These are phyloP conservation scores for Microctenopoma steveboyesi DNA, from an alignment of 2,797 vertebrate genomes.

Conservation along the genomic window DNA sequence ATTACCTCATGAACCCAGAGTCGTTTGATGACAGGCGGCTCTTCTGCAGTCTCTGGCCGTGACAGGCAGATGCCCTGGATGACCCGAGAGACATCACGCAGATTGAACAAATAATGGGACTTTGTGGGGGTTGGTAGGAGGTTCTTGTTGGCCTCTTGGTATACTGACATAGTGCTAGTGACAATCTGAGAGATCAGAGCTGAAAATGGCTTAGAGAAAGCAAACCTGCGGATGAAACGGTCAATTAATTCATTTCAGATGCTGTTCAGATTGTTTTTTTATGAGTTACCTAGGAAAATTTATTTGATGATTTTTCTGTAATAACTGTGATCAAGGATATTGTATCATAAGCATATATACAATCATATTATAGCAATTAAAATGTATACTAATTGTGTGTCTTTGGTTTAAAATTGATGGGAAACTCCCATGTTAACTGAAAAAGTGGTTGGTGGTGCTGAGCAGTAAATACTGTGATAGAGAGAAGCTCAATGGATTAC, in stretches of 20 bases:
- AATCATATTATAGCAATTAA: too few relatives aligned
- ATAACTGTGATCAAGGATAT: background rate
- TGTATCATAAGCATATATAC: background rate
- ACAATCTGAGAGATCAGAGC: constrained; percentile 85
- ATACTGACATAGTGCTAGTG: constrained; percentile 85
- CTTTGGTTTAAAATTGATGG: background rate
- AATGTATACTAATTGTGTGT: background rate
- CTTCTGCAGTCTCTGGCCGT: constrained; percentile 86
- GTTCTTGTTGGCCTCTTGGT: constrained; percentile 91
- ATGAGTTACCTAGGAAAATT: background rate
- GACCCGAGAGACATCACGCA: constrained; percentile 91
- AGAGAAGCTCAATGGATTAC: background rate
- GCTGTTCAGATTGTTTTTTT: background rate
- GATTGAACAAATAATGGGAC: constrained; percentile 94
- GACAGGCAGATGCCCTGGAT: constrained; percentile 93
- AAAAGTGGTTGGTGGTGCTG: background rate
- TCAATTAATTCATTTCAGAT: constrained; percentile 16
- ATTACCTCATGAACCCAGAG: constrained; percentile 94
- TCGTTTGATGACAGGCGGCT: constrained; percentile 84
- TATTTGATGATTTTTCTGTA: background rate
- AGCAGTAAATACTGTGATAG: background rate
- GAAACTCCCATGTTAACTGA: background rate
- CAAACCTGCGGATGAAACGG: constrained; percentile 79
- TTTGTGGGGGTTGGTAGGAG: constrained; percentile 92
- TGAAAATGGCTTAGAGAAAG: constrained; percentile 85